Percentiles rank a stretch among this genome's conserved stretches.
Conservation (phyloP, 2,888 invertebrate genomes). For the Empis stercorea region DNA sequence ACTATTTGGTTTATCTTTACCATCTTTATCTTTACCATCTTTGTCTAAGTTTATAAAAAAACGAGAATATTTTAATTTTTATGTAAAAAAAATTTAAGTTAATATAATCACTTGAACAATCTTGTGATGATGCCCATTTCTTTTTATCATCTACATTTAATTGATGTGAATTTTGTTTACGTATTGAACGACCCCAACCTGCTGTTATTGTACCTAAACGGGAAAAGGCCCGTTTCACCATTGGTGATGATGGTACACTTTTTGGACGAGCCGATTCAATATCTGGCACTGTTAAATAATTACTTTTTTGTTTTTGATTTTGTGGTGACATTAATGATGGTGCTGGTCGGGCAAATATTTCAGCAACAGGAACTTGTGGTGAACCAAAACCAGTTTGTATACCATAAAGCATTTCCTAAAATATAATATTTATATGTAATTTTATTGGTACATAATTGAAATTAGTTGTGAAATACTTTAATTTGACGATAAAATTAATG, state of each 20-base stretch:
- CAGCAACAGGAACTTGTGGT: constrained; percentile 85
- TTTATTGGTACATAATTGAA: too few species aligned
- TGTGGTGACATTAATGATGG: constrained; percentile 78
- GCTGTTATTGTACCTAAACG: constrained; percentile 79
- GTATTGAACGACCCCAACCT: constrained; percentile 78
- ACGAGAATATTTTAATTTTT: not conserved
- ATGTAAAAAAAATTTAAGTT: constrained; percentile 7
- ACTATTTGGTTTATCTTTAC: constrained; percentile 58
- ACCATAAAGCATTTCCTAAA: constrained; percentile 89
- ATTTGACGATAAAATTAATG: too few species aligned
- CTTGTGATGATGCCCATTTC: constrained; percentile 84
- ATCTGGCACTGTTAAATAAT: constrained; percentile 83
- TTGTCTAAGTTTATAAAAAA: constrained; percentile 45
- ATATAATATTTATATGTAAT: constrained; percentile 34
- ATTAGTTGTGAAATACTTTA: too few species aligned
- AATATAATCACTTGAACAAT: constrained; percentile 65
- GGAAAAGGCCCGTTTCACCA: constrained; percentile 88
- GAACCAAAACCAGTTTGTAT: constrained; percentile 89
- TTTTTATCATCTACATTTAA: constrained; percentile 78
- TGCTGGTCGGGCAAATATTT: constrained; percentile 70
- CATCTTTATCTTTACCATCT: constrained; percentile 66
- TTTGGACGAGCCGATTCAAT: constrained; percentile 76
- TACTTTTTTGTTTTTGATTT: constrained; percentile 75
- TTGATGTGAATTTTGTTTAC: constrained; percentile 70
- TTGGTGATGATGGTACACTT: constrained; percentile 86